Evolutionary conservation across 2,797 vertebrate species (phyloP), one percentile per base, ranked within the genome.

Genomic region (Lacerta viridis): DNA sequence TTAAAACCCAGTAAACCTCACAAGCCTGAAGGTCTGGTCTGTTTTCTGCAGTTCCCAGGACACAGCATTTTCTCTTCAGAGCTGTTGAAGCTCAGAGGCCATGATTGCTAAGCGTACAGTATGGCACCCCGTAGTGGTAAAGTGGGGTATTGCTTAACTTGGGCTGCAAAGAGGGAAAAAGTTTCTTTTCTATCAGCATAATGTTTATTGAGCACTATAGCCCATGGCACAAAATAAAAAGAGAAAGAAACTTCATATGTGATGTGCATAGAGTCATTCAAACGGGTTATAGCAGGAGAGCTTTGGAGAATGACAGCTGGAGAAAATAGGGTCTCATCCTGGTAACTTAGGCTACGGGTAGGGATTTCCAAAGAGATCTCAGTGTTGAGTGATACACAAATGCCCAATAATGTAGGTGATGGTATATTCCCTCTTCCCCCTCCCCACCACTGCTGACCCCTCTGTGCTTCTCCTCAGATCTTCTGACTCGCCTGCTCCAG

Each of bases 391-490:
- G 39, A 17, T 43, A 7, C n/a, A 61, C 25, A n/a, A 29, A 66
- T 46, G 3, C 66, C 20, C 68, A 59, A 15, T 33, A 18, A 43
- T 4, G 72, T 61, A 64, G 29, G 59, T 81, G 69, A 43, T n/a
- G 3, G 6, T 59, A 17, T 29, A 18, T 81, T 87, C 25, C 43
- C 36, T 43, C 17, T 81, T 20, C 4, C 33, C 50, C 3, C 23
- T 29, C 39, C 13, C 25, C 1, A 1, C 25, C 55, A 64, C 27
- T 81, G 68, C 33, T 80, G 75, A 55, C 55, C 41, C 76, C 78
- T 76, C 50, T 81, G 33, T 86, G 18, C 43, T 86, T 89, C 20
- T 68, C 43, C 9, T 79, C 11, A 89, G 88, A 69, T 86, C 23
- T 79, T 5, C 29, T 89, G 79, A 55, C 71, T 43, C 33, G 23